These are phyloP conservation scores for Panthera uncia DNA, from an alignment of 2,113 vertebrate genomes.

Conservation along the genomic window DNA sequence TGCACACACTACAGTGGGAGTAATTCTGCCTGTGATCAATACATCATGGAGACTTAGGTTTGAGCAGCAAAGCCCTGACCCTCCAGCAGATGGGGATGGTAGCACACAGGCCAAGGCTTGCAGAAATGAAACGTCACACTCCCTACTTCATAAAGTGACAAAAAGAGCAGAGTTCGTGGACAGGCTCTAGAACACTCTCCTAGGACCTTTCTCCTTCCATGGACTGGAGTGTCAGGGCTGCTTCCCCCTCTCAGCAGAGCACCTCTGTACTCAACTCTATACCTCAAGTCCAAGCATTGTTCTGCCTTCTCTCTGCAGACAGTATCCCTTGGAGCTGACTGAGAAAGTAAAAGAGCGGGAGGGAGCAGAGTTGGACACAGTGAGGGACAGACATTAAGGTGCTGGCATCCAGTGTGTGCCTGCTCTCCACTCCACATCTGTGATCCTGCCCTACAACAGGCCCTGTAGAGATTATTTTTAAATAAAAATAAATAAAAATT, in stretches of 20 bases:
- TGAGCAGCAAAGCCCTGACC: neutral
- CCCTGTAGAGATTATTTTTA: neutral
- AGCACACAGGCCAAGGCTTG: neutral
- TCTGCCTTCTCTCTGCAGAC: neutral
- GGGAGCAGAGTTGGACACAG: too few species aligned
- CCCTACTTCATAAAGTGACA: neutral
- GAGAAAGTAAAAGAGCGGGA: neutral
- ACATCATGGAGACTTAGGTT: neutral
- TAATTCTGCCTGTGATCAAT: neutral
- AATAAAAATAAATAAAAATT: neutral
- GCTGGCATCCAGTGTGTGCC: neutral
- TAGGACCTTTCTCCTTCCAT: accelerated
- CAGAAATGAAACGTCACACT: neutral
- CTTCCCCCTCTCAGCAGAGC: too few species aligned
- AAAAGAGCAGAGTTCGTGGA: neutral
- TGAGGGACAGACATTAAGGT: neutral
- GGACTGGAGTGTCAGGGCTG: neutral
- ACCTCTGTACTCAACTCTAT: neutral
- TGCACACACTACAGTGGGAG: neutral
- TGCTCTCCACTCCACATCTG: neutral
- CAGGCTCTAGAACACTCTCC: neutral
- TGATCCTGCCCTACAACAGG: neutral
- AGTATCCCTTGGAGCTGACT: neutral
- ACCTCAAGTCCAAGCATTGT: neutral
- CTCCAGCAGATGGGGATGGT: slow-evolving; percentile 53